Percentiles rank a stretch among this genome's conserved stretches.
Evolutionary conservation across 1,140 invertebrate genomes (phyloP).

Genomic region (Aphaenogaster ashmeadi): DNA sequence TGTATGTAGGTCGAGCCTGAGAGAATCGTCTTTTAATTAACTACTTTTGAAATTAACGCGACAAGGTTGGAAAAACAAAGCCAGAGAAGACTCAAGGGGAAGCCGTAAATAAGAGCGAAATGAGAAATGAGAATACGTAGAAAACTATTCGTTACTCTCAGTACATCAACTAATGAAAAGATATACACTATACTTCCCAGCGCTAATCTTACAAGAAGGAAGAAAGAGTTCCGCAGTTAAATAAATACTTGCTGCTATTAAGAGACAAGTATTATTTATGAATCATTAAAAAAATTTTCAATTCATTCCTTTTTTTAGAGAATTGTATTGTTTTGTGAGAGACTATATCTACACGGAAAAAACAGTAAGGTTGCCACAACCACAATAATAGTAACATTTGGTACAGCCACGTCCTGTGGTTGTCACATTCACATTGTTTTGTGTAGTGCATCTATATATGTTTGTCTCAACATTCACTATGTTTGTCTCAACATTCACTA

Average conservation of each 20-base stretch:
- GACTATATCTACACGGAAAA: background rate
- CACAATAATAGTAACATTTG: no score
- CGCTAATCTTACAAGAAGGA: background rate
- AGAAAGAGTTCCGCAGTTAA: background rate
- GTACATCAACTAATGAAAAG: slow-evolving; percentile 29
- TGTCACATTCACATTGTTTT: no score
- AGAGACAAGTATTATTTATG: background rate
- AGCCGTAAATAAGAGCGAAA: slow-evolving; percentile 36
- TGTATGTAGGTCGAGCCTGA: slow-evolving; percentile 71
- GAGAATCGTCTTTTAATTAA: slow-evolving; percentile 65
- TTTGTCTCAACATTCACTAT: no score
- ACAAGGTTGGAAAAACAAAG: slow-evolving; percentile 50
- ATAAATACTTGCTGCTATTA: slow-evolving; percentile 5
- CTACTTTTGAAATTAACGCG: slow-evolving; percentile 60
- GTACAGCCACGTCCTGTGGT: no score
- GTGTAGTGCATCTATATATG: no score
- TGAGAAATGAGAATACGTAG: slow-evolving; percentile 40
- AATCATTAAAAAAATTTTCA: slow-evolving; percentile 4
- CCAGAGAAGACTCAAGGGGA: background rate
- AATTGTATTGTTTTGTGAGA: background rate
- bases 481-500: no score
- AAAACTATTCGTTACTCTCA: slow-evolving; percentile 53
- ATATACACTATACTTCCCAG: slow-evolving; percentile 23
- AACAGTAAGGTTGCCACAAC: no score
- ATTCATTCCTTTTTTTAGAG: background rate